phyloP scores from a whole-genome alignment of 1,140 invertebrate species.

The Aphidius ervi region DNA sequence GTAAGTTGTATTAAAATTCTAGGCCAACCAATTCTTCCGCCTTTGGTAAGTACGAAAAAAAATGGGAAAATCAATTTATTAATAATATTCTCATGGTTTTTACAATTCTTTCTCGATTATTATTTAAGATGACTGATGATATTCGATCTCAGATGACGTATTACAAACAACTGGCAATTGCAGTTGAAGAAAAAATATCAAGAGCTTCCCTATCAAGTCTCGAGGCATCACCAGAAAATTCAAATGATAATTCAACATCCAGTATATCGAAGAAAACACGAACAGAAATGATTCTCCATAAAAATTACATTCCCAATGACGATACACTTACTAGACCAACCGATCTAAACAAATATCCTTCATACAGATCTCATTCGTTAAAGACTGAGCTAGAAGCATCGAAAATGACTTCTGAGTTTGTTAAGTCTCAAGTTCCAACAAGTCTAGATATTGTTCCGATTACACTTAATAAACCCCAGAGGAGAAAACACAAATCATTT shows the following conservation, averaged over 20 bases:
- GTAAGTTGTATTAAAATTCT: constrained; percentile 59
- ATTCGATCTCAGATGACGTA: constrained; percentile 61
- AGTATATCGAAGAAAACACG: not conserved
- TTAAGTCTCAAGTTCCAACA: constrained; percentile 48
- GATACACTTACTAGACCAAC: constrained; percentile 26
- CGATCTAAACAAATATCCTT: constrained; percentile 34
- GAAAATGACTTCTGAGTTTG: constrained; percentile 32
- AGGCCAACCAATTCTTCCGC: constrained; percentile 60
- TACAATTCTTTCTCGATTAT: constrained; percentile 1
- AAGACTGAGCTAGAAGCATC: constrained; percentile 28
- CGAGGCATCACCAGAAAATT: not conserved
- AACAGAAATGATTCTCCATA: not conserved
- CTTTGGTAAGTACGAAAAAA: constrained; percentile 53
- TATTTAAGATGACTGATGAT: constrained; percentile 56
- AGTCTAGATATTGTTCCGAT: constrained; percentile 46
- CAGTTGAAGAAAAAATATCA: constrained; percentile 53
- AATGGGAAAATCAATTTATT: constrained; percentile 21
- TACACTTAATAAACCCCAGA: constrained; percentile 29
- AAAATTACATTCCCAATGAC: constrained; percentile 26
- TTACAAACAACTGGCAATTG: constrained; percentile 60
- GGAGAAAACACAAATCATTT: constrained; percentile 16
- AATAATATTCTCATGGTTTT: constrained; percentile 11
- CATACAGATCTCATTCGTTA: constrained; percentile 2
- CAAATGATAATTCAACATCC: not conserved
- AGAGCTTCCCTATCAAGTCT: not conserved